Percentiles rank a stretch among this genome's conserved stretches.
These are phyloP conservation scores for Orchesella flavescens DNA, from an alignment of 2,888 invertebrate genomes.

Conservation along the genomic window DNA sequence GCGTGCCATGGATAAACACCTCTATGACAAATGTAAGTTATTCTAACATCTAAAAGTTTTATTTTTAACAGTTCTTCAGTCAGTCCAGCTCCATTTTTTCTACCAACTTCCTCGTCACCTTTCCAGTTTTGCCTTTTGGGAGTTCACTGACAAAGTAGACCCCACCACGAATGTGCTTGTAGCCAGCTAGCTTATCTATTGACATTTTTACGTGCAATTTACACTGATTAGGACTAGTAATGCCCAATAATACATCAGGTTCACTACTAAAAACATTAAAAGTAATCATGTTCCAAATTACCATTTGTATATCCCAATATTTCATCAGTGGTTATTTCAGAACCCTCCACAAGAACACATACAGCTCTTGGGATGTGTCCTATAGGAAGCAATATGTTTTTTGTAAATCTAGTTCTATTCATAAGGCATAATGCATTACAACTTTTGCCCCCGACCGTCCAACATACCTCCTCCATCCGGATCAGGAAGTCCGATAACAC, in stretches of 20 bases:
- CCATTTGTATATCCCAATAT: conserved; percentile 67
- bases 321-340: conserved; percentile 54
- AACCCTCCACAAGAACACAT: conserved; percentile 46
- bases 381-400: neutral
- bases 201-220: no score
- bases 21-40: no score
- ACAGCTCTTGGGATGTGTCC: conserved; percentile 68
- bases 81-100: conserved; percentile 25
- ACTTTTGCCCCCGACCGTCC: no score
- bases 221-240: no score
- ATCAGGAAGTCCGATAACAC: conserved; percentile 68
- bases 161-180: conserved; percentile 64
- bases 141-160: conserved; percentile 57
- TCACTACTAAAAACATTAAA: no score
- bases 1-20: no score
- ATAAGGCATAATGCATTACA: no score
- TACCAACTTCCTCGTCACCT: conserved; percentile 54
- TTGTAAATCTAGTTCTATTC: no score
- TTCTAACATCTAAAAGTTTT: no score
- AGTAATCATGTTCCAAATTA: neutral
- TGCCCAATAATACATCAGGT: no score
- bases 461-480: conserved; percentile 69
- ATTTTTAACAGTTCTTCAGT: no score
- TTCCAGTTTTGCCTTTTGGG: conserved; percentile 66
- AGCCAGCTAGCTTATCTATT: conserved; percentile 49